Conservation (phyloP, 2,888 invertebrate species). For the Phalangium opilio region DNA sequence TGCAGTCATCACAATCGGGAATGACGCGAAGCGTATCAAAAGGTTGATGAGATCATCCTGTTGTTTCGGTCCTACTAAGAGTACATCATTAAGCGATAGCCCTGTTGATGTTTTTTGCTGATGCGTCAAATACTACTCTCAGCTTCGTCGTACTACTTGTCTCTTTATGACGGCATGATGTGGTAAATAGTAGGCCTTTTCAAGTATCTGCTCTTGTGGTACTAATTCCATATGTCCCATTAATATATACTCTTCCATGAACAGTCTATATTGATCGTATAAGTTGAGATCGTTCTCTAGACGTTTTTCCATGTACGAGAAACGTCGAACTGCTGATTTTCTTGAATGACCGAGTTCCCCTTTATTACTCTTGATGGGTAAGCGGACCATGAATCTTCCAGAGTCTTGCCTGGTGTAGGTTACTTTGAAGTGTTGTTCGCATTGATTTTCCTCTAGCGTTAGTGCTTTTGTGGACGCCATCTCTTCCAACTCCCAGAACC, state of each 20-base stretch:
- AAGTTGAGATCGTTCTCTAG: not conserved
- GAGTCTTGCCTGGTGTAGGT: too few relatives aligned
- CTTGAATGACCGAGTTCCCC: too few relatives aligned
- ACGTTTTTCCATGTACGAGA: too few relatives aligned
- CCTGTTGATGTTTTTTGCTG: slow-evolving; percentile 1
- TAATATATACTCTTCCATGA: not conserved
- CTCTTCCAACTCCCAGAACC: too few relatives aligned
- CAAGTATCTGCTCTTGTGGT: not conserved
- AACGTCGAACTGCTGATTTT: too few relatives aligned
- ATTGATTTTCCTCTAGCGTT: too few relatives aligned
- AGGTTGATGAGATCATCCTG: slow-evolving; percentile 26
- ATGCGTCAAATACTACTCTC: slow-evolving; percentile 1
- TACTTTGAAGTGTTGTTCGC: too few relatives aligned
- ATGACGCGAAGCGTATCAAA: slow-evolving; percentile 23
- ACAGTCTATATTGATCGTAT: slow-evolving; percentile 1
- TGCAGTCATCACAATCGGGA: slow-evolving; percentile 24
- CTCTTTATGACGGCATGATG: slow-evolving; percentile 1
- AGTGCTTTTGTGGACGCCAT: too few relatives aligned
- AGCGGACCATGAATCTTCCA: too few relatives aligned
- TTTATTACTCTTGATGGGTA: too few relatives aligned
- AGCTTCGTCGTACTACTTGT: slow-evolving; percentile 3
- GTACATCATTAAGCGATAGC: slow-evolving; percentile 26
- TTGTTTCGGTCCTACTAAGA: slow-evolving; percentile 25
- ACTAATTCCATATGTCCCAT: slow-evolving; percentile 2
- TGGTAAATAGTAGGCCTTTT: not conserved